Percentiles rank a stretch among this genome's conserved stretches.
Evolutionary conservation across 1,140 invertebrate species (phyloP).

Genomic region (Drosophila auraria): DNA sequence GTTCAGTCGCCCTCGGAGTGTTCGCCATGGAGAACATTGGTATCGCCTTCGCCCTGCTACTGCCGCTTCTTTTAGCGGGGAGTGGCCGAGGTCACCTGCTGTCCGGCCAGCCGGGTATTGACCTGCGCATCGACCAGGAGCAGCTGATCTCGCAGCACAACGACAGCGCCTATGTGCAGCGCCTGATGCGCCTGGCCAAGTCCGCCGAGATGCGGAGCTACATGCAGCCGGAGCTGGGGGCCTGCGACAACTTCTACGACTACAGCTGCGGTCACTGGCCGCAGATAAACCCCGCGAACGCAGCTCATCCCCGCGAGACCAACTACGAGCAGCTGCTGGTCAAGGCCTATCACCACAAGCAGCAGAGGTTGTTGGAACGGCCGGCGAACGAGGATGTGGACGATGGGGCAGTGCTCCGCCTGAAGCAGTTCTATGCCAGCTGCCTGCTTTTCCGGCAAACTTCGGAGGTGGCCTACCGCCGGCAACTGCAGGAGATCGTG

Average conservation of each 20-base stretch:
- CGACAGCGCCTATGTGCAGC: slow-evolving; percentile 70
- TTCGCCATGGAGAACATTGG: slow-evolving; percentile 59
- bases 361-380: slow-evolving; percentile 63
- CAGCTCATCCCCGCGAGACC: slow-evolving; percentile 55
- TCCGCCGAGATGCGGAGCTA: slow-evolving; percentile 79
- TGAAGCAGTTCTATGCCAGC: slow-evolving; percentile 72
- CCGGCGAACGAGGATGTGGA: slow-evolving; percentile 37
- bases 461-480: slow-evolving; percentile 19
- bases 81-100: slow-evolving; percentile 47
- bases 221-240: slow-evolving; percentile 56
- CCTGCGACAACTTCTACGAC: slow-evolving; percentile 75
- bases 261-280: slow-evolving; percentile 79
- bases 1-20: slow-evolving; percentile 45
- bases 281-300: slow-evolving; percentile 72
- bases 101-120: slow-evolving; percentile 45
- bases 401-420: slow-evolving; percentile 33
- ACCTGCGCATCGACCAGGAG: slow-evolving; percentile 62
- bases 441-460: slow-evolving; percentile 57
- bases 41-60: slow-evolving; percentile 18
- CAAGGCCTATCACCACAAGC: slow-evolving; percentile 63
- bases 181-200: slow-evolving; percentile 74
- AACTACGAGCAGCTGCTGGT: slow-evolving; percentile 61
- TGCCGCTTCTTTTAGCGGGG: not conserved
- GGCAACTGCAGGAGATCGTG: slow-evolving; percentile 52
- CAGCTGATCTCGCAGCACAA: slow-evolving; percentile 71